These are phyloP conservation scores for Clostera curtula DNA, from an alignment of 2,888 invertebrate genomes.

Conservation along the genomic window DNA sequence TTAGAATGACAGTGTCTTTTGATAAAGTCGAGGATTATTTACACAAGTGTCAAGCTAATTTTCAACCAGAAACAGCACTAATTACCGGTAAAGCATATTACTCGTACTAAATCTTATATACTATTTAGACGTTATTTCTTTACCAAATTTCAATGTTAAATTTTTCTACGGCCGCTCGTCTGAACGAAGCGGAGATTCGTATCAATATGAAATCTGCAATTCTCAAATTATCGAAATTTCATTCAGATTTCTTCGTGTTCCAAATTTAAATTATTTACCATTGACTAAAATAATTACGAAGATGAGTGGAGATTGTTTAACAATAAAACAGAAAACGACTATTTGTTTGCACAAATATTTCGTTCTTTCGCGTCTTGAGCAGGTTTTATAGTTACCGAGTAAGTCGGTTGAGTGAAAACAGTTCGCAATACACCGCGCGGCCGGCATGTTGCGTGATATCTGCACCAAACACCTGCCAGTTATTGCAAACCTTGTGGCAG, in stretches of 20 bases:
- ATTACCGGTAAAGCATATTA: conserved; percentile 2
- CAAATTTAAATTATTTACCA: too few species aligned
- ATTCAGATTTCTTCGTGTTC: too few species aligned
- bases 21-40: conserved; percentile 13
- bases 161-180: too few species aligned
- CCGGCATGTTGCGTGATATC: conserved; percentile 52
- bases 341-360: conserved; percentile 61
- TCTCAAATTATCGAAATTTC: too few species aligned
- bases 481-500: conserved; percentile 47
- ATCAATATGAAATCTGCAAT: too few species aligned
- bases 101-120: not conserved
- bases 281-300: too few species aligned
- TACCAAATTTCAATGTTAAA: too few species aligned
- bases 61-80: conserved; percentile 4
- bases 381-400: conserved; percentile 50
- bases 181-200: too few species aligned
- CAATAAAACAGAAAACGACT: conserved; percentile 56
- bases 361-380: conserved; percentile 46
- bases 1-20: conserved; percentile 23
- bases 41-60: conserved; percentile 13
- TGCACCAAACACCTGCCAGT: conserved; percentile 47
- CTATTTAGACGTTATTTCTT: too few species aligned
- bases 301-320: too few species aligned
- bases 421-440: conserved; percentile 26
- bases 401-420: conserved; percentile 57